Conservation (phyloP, 1,140 invertebrate genomes). For the Chironomus striatipennis region DNA sequence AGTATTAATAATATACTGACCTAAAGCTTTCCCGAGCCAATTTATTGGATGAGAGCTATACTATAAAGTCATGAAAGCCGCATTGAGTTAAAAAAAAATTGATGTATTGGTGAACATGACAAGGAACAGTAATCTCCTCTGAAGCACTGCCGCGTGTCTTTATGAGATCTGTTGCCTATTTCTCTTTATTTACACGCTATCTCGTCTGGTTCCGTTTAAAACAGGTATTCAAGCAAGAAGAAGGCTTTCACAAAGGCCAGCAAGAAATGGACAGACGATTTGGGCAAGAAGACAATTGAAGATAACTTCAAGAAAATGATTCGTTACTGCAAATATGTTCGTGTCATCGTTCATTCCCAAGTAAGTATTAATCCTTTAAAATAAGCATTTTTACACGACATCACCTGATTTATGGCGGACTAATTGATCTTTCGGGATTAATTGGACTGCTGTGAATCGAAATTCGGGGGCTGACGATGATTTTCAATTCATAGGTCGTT, state of each 20-base stretch:
- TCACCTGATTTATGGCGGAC: slow-evolving; percentile 31
- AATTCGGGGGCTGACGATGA: slow-evolving; percentile 34
- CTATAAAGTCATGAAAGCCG: slow-evolving; percentile 41
- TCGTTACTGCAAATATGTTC: slow-evolving; percentile 95
- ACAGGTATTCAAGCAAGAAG: slow-evolving; percentile 99
- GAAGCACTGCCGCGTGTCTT: slow-evolving; percentile 32
- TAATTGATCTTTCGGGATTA: slow-evolving; percentile 24
- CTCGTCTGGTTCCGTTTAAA: slow-evolving; percentile 23
- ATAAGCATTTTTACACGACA: slow-evolving; percentile 30
- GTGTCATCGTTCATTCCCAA: slow-evolving; percentile 96
- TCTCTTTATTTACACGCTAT: slow-evolving; percentile 26
- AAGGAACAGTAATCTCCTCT: slow-evolving; percentile 50
- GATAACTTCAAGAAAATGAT: slow-evolving; percentile 94
- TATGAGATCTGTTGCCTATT: slow-evolving; percentile 36
- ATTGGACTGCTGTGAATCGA: slow-evolving; percentile 14
- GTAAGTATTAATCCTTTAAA: slow-evolving; percentile 43
- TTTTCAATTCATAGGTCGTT: slow-evolving; percentile 35
- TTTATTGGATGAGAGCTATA: slow-evolving; percentile 48
- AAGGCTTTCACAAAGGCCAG: slow-evolving; percentile 98
- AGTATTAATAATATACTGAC: slow-evolving; percentile 29
- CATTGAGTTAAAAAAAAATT: slow-evolving; percentile 28
- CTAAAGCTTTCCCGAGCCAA: slow-evolving; percentile 54
- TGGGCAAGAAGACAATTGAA: slow-evolving; percentile 94
- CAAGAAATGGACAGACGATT: slow-evolving; percentile 97
- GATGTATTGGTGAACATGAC: slow-evolving; percentile 33